Evolutionary conservation across 2,888 invertebrate species (phyloP), one percentile per base, ranked within the genome.

Genomic region (Calameuta filiformis): DNA sequence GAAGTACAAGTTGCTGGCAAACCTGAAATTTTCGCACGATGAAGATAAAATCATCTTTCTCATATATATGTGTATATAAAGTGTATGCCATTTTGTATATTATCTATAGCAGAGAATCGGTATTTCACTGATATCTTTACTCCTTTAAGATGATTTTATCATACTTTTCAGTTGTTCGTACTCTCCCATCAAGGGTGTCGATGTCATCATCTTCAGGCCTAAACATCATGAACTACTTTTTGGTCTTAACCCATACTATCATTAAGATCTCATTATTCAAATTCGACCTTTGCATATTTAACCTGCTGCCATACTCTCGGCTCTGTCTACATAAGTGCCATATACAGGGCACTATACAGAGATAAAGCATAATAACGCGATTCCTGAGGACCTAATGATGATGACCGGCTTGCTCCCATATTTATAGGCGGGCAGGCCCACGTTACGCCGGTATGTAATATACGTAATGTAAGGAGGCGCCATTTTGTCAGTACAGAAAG

Each of bases 311-410:
- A 79, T 84, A 82, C 79, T 82, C 81, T 82, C 79, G 75, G 79
- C 81, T 77, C 81, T 75, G 77, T 76, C 73, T 82, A 76, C 84
- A 82, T 87, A 88, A 88, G 87, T 85, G 84, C 85, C 83, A 81
- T 83, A 86, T 83, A 85, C 83, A 73, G 73, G 86, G 85, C 86
- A 84, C 84, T 86, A 34, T 71, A 85, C 85, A 83, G 87, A 90
- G 90, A 91, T 91, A 89, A 90, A 90, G 90, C 86, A 89, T 91
- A 91, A 91, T 91, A 89, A 89, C 89, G 88, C 89, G 88, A 90
- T 89, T 89, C 88, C 85, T 88, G 89, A 89, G 89, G 86, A 89
- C 88, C 88, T 91, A 91, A 91, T 90, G 91, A 91, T 91, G 90
- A 91, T 91, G 90, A 90, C 90, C 90, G 88, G 87, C 89, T 89